Conservation (phyloP, 2,797 vertebrate species). For the Chrysocyon brachyurus region DNA sequence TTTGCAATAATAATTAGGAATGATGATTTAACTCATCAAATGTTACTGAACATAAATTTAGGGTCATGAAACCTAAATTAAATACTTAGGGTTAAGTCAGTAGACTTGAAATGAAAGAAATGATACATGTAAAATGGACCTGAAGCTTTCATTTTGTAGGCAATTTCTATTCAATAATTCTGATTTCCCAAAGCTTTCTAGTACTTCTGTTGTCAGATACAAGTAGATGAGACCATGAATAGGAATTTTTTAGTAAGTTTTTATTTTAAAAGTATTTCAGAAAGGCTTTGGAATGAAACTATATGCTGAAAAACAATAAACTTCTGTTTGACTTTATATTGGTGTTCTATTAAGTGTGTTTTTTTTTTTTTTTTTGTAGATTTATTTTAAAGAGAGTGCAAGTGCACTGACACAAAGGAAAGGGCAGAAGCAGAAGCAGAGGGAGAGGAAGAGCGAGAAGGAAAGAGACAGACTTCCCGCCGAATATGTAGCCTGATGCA, state of each 20-base stretch:
- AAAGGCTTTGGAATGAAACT: background rate
- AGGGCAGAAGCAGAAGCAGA: background rate
- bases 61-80: background rate
- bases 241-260: background rate
- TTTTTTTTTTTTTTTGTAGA: background rate
- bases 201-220: background rate
- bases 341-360: background rate
- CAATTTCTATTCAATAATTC: background rate
- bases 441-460: background rate
- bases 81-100: background rate
- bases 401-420: background rate
- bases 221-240: background rate
- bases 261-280: background rate
- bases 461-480: background rate
- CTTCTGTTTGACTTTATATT: background rate
- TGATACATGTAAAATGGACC: background rate
- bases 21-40: background rate
- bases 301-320: background rate
- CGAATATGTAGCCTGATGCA: background rate
- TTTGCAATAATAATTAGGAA: conserved; percentile 5
- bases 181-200: background rate
- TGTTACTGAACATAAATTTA: background rate
- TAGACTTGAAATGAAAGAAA: background rate
- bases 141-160: background rate
- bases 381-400: background rate